Conservation (phyloP, 2,113 vertebrate species). For the Paradoxurus hermaphroditus region DNA sequence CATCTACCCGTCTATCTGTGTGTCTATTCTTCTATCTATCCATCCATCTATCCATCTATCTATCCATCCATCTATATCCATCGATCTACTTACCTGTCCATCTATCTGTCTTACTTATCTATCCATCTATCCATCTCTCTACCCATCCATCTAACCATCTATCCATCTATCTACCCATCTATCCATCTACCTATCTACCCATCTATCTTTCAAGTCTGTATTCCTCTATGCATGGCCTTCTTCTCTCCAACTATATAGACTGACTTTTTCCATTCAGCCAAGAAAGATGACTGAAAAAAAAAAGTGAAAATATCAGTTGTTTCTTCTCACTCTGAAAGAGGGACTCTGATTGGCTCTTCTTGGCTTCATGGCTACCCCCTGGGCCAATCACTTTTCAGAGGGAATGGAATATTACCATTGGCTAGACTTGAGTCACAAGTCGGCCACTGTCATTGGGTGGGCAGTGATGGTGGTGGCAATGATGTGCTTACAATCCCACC, state of each 20-base stretch:
- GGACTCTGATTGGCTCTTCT: neutral
- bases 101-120: neutral
- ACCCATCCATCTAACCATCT: neutral
- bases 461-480: rapidly evolving
- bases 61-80: rapidly evolving
- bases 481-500: neutral
- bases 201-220: neutral
- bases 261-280: neutral
- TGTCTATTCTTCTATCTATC: neutral
- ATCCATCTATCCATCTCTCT: neutral
- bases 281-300: neutral
- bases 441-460: neutral
- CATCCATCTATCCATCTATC: neutral
- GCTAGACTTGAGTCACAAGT: neutral
- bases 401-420: neutral
- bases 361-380: neutral
- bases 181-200: neutral
- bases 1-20: too few species aligned
- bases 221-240: neutral
- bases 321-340: neutral
- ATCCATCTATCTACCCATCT: neutral
- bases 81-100: neutral
- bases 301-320: too few species aligned
- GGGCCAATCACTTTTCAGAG: neutral
- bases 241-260: neutral